Conservation (phyloP, 2,113 vertebrate genomes). For the Chaetodon auriga region DNA sequence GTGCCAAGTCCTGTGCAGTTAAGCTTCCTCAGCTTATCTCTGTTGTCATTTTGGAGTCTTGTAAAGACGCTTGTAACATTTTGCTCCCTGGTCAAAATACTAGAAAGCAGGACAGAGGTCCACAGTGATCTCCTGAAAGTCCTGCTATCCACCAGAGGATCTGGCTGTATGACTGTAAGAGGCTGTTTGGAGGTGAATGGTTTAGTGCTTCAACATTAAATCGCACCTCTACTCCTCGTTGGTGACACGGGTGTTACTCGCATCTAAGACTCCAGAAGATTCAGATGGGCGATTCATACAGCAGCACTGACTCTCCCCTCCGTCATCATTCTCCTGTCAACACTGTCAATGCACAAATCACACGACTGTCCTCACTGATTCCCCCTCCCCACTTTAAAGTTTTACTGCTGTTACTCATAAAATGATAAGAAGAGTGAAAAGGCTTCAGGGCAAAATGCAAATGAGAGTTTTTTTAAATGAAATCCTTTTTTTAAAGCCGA, state of each 20-base stretch:
- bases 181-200: background rate
- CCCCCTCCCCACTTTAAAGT: background rate
- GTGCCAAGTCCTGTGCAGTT: background rate
- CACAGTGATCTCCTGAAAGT: background rate
- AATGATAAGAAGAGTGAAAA: background rate
- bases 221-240: background rate
- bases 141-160: too few relatives aligned
- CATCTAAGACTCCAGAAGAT: background rate
- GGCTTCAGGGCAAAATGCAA: background rate
- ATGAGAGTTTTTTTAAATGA: background rate
- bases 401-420: background rate
- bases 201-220: background rate
- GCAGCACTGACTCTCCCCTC: background rate
- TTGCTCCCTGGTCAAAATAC: background rate
- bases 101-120: background rate
- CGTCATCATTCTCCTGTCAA: background rate
- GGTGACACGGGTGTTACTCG: background rate
- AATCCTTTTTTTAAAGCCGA: background rate
- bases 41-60: background rate
- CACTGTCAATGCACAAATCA: background rate
- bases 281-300: background rate
- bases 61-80: background rate
- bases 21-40: background rate
- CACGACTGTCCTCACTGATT: background rate
- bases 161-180: background rate